Evolutionary conservation across 2,888 invertebrate genomes (phyloP), one percentile per base, ranked within the genome.

Genomic region (Pseudoips prasinana): DNA sequence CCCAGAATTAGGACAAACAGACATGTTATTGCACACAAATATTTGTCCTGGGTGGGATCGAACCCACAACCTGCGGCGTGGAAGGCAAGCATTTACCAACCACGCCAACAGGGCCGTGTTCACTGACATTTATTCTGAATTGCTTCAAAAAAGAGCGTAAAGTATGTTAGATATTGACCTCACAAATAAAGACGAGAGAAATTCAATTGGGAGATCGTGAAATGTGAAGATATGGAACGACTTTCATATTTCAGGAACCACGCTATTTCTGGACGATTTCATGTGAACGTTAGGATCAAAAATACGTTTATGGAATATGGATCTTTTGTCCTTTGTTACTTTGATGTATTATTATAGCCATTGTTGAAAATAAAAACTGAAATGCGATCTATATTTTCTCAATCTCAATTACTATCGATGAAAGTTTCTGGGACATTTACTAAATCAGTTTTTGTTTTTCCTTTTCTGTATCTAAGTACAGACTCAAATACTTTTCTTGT

Each of bases 161-260:
- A n/a, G n/a, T n/a, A n/a, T n/a, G n/a, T n/a, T n/a, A n/a, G n/a
- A n/a, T n/a, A n/a, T n/a, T n/a, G n/a, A n/a, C n/a, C n/a, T 37
- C 26, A 34, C 25, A 45, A 51, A 54, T 36, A 34, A 26, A 38
- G 1, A 22, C 18, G 7, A 9, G 18, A 29, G 18, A 41, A 23
- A 56, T 54, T 54, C 47, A 61, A 59, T 65, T 55, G 49, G 23
- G 30, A 45, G 35, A 40, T 37, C 36, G 47, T 34, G 34, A 54
- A 60, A 56, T 43, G 45, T 50, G 34, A 42, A 56, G 54, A 49
- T 55, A 49, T 48, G 39, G 58, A 62, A 55, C 35, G 47, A 46
- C 51, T 23, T 49, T 50, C 48, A 60, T 64, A 64, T 56, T 53
- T 61, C 40, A 57, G 22, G 25, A 40, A 50, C 39, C 49, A 28